Evolutionary conservation across 30 jellyfish, hydroid and myxozoan genomes (phyloP).

Genomic region (Phacellophora camtschatica): DNA sequence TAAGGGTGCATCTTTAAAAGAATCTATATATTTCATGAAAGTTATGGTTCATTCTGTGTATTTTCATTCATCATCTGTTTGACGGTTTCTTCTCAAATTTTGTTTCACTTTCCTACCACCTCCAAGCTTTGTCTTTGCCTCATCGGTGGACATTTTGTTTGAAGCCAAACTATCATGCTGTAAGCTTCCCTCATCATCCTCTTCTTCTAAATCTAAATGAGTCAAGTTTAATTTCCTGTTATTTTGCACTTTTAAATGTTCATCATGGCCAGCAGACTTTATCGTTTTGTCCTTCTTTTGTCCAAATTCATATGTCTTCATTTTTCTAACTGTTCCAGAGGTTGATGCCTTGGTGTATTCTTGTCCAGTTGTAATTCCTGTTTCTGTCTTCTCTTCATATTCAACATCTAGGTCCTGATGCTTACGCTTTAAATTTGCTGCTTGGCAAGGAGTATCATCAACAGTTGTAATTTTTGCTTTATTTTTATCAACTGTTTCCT

Average conservation of each 20-base stretch:
- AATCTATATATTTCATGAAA: no score
- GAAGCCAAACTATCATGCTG: neutral
- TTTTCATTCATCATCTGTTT: neutral
- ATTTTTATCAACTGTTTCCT: neutral
- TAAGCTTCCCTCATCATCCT: neutral
- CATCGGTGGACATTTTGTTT: neutral
- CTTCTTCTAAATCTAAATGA: slow-evolving; percentile 8
- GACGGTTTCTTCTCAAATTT: slow-evolving; percentile 5
- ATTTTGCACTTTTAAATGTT: neutral
- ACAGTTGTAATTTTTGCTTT: neutral
- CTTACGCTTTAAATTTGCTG: slow-evolving; percentile 14
- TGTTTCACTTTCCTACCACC: neutral
- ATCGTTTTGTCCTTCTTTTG: neutral
- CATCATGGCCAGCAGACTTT: neutral
- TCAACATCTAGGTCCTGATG: neutral
- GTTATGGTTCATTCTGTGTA: no score
- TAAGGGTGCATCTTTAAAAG: no score
- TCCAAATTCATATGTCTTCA: slow-evolving; percentile 34
- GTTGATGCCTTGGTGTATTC: neutral
- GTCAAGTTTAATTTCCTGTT: neutral
- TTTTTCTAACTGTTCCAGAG: neutral
- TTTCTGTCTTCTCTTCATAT: slow-evolving; percentile 15
- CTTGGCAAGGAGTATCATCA: neutral
- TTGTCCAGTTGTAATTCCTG: neutral
- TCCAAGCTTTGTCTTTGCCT: neutral